Evolutionary conservation across 2,113 vertebrate genomes (phyloP), one percentile per base, ranked within the genome.

Genomic region (Agelaius phoeniceus): DNA sequence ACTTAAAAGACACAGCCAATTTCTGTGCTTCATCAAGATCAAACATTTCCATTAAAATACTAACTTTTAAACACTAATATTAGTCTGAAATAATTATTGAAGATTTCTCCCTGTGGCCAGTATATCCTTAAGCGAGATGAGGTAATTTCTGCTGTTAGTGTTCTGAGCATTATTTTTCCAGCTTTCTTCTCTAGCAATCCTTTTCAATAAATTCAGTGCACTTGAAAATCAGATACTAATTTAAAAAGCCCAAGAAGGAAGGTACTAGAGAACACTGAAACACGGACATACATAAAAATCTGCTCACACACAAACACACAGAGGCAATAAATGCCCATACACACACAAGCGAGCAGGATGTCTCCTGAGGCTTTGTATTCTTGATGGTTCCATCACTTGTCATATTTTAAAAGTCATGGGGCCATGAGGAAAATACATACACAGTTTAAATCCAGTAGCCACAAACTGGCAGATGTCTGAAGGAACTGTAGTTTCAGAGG

Each of bases 71-170:
- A 97, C 67, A 87, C 90, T 93, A 91, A 85, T 89, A 94, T 97
- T 91, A 90, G 51, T 72, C 93, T 79, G 89, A 97, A 96, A 97
- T 96, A 97, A 96, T 95, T 95, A 96, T 83, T 84, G 97, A 96
- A 94, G 91, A 93, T 87, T 88, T 73, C 51, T 93, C 77, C 69
- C 84, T 75, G 27, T 0, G 11, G 77, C 58, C 48, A 84, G 93
- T 81, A 87, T 75, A 92, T 91, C 84, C 87, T 84, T 90, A 78
- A 87, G 71, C 3, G 1, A 77, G 86, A 89, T 1, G 1, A 93
- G 63, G 61, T 92, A 92, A 96, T 96, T 97, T 97, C 67, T 87
- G 52, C 68, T 82, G 22, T 78, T 94, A 85, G 71, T 91, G 52
- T 84, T 82, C 71, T 58, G 63, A 83, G 63, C 43, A 46, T 21